Conservation (phyloP, 2,888 invertebrate genomes). For the Patella caerulea region DNA sequence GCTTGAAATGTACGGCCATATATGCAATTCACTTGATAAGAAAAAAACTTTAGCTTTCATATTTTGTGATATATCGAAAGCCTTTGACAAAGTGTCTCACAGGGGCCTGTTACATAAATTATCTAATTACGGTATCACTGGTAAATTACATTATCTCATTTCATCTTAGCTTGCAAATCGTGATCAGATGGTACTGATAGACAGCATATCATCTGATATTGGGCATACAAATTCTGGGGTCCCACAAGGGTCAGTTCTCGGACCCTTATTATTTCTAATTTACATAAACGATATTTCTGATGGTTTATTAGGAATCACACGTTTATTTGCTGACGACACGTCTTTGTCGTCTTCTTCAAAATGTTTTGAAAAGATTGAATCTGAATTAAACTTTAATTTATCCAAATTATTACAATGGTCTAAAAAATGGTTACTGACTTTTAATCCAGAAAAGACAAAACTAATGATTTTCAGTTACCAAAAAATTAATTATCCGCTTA, state of each 20-base stretch:
- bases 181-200: not conserved
- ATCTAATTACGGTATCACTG: slow-evolving; percentile 12
- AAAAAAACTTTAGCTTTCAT: slow-evolving; percentile 35
- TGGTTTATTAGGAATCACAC: not conserved
- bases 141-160: not conserved
- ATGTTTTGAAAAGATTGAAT: not conserved
- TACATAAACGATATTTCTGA: not conserved
- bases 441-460: not conserved
- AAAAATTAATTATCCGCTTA: no score
- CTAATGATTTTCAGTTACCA: not conserved
- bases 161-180: not conserved
- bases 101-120: slow-evolving; percentile 18
- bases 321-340: not conserved
- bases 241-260: not conserved
- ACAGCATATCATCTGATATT: not conserved
- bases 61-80: slow-evolving; percentile 36
- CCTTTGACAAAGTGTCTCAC: slow-evolving; percentile 18
- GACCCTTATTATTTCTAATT: not conserved
- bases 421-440: not conserved
- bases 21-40: slow-evolving; percentile 28
- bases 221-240: not conserved
- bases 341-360: not conserved
- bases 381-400: not conserved
- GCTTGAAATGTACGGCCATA: slow-evolving; percentile 31
- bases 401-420: not conserved